Evolutionary conservation across 2,888 invertebrate species (phyloP).

Genomic region (Habrosyne pyritoides): DNA sequence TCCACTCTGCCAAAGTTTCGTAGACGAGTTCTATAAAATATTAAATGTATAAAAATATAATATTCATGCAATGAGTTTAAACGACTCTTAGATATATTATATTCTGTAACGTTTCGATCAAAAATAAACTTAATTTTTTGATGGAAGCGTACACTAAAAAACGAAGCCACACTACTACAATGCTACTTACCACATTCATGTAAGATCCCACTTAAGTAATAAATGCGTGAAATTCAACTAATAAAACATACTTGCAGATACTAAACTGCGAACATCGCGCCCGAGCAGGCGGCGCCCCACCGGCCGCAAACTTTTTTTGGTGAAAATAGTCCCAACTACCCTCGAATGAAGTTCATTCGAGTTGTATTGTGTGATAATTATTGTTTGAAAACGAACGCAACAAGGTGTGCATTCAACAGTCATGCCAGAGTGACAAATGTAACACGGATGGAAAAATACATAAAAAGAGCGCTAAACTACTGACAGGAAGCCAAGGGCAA

Average conservation of each 20-base stretch:
- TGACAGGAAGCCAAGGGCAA: constrained; percentile 29
- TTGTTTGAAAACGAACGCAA: not conserved
- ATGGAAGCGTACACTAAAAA: too few species aligned
- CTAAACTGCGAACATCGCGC: not conserved
- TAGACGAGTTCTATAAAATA: not conserved
- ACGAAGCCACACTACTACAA: too few species aligned
- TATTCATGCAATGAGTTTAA: too few species aligned
- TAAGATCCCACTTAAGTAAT: not conserved
- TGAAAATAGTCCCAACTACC: not conserved
- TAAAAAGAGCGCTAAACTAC: constrained; percentile 37
- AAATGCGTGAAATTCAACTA: too few species aligned
- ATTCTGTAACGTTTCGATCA: too few species aligned
- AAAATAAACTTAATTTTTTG: too few species aligned
- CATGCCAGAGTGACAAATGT: constrained; percentile 50
- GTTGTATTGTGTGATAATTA: not conserved
- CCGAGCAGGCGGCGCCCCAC: too few species aligned
- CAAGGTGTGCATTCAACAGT: constrained; percentile 19
- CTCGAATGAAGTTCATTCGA: not conserved
- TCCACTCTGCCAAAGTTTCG: not conserved
- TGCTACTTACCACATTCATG: not conserved
- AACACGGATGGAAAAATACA: constrained; percentile 35
- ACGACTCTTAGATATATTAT: not conserved
- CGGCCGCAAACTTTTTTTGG: too few species aligned
- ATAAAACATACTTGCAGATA: too few species aligned
- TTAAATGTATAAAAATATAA: not conserved